These are phyloP conservation scores for Lepidurus packardi DNA, from an alignment of 1,140 invertebrate species.

Conservation along the genomic window DNA sequence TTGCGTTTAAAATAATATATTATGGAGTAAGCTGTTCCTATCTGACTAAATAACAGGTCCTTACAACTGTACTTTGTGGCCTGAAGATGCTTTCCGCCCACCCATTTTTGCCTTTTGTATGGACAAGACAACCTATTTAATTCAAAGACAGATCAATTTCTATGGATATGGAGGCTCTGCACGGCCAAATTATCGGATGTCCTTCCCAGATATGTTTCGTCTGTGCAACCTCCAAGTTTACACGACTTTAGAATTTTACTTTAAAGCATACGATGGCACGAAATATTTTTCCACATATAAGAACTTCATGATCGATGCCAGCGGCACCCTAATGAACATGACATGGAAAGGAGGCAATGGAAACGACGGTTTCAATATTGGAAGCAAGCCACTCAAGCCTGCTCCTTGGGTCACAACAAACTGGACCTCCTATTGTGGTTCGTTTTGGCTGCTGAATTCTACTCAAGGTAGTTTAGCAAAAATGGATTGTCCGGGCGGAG, in stretches of 20 bases:
- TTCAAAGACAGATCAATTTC: not conserved
- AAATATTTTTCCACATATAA: not conserved
- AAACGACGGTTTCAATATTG: not conserved
- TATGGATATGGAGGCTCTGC: not conserved
- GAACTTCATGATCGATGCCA: not conserved
- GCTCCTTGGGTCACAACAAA: not conserved
- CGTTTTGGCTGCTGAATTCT: not conserved
- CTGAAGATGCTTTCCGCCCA: not conserved
- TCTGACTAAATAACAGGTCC: not conserved
- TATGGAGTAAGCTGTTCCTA: not conserved
- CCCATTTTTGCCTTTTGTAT: not conserved
- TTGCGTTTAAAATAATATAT: not conserved
- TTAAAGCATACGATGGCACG: not conserved
- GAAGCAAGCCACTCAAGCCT: not conserved
- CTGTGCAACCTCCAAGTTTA: not conserved
- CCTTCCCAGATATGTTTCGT: not conserved
- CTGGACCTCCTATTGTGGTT: not conserved
- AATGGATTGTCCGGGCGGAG: not conserved
- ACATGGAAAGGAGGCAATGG: not conserved
- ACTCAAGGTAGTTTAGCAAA: not conserved
- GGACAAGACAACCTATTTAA: not conserved
- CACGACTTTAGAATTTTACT: not conserved
- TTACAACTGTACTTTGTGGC: not conserved
- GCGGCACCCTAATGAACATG: not conserved
- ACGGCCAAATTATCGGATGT: not conserved